These are phyloP conservation scores for Planococcus citri DNA, from an alignment of 1,140 invertebrate genomes.

Conservation along the genomic window DNA sequence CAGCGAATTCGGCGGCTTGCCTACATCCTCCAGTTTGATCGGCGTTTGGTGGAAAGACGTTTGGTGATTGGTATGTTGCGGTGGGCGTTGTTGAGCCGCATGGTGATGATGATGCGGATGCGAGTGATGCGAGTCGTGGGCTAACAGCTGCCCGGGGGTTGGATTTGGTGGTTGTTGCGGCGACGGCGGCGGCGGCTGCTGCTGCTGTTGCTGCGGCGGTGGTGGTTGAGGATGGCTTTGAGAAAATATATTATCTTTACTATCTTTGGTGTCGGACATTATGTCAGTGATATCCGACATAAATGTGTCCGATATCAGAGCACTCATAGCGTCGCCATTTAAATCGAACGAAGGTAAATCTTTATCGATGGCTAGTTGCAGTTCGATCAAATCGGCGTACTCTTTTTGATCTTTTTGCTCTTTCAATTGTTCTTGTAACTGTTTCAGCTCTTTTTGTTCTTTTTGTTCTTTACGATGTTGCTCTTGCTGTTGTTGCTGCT, in stretches of 20 bases:
- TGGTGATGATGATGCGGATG: not conserved
- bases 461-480: not conserved
- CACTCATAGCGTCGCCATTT: not conserved
- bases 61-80: not conserved
- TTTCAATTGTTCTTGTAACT: not conserved
- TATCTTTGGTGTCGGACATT: not conserved
- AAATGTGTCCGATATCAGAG: not conserved
- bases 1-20: not conserved
- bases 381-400: not conserved
- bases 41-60: not conserved
- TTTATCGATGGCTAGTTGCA: not conserved
- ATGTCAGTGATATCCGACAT: not conserved
- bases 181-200: not conserved
- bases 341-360: not conserved
- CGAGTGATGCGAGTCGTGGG: not conserved
- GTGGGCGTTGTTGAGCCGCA: not conserved
- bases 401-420: not conserved
- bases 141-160: not conserved
- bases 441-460: not conserved
- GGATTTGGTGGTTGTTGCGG: no score
- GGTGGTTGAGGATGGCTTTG: not conserved
- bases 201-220: no score
- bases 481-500: not conserved
- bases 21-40: not conserved
- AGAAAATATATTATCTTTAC: not conserved